A percentile compares a stretch with the other conserved stretches of the same genome.
These are phyloP conservation scores for Crocallis elinguaria DNA, from an alignment of 2,888 invertebrate genomes.

Conservation along the genomic window DNA sequence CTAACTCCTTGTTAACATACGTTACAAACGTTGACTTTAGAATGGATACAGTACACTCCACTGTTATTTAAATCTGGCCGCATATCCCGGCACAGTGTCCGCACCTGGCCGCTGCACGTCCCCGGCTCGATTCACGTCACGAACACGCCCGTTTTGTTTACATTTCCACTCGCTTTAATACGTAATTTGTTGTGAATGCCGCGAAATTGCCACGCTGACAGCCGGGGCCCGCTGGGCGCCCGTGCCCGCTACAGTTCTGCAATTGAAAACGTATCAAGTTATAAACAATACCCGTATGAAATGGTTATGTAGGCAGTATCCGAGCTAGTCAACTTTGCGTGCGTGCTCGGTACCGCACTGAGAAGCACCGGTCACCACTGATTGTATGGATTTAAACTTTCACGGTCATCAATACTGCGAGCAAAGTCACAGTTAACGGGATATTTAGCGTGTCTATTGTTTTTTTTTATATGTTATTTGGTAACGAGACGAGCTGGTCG, in stretches of 20 bases:
- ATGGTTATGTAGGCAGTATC: background rate
- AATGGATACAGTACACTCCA: no score
- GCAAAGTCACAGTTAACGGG: no score
- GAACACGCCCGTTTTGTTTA: constrained; percentile 81
- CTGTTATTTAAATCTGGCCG: constrained; percentile 24
- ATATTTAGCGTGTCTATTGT: no score
- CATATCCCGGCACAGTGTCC: constrained; percentile 40
- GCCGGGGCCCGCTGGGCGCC: constrained; percentile 33
- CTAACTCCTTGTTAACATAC: no score
- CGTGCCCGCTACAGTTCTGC: constrained; percentile 46
- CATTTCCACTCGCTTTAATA: constrained; percentile 82
- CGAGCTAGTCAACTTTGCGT: no score
- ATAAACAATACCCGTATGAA: constrained; percentile 50
- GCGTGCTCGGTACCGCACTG: no score
- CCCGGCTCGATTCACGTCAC: constrained; percentile 77
- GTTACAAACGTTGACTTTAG: no score
- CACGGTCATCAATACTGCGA: no score
- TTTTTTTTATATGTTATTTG: no score
- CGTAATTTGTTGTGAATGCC: constrained; percentile 83
- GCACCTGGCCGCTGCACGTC: constrained; percentile 54
- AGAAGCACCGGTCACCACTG: no score
- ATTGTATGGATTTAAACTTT: no score
- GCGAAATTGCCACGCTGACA: constrained; percentile 80
- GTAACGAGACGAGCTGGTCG: no score
- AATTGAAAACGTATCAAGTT: constrained; percentile 74